A percentile compares a stretch with the other conserved stretches of the same genome.
Conservation (phyloP, 2,888 invertebrate genomes). For the Perizoma affinitatum region DNA sequence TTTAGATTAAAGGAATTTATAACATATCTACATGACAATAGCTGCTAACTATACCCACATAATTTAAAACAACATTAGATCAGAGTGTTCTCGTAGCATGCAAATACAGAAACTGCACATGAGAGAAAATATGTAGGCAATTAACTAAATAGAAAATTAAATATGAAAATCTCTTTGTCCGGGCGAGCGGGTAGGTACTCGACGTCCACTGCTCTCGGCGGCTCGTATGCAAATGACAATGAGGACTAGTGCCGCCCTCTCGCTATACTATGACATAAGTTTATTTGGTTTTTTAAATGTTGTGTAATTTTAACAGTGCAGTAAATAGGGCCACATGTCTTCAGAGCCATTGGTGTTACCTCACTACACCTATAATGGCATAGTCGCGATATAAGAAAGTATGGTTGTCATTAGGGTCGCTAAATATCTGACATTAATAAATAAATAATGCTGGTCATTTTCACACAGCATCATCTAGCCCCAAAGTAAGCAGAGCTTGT, state of each 20-base stretch:
- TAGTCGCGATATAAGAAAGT: too few relatives aligned
- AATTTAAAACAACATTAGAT: constrained; percentile 3
- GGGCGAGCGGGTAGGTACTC: constrained; percentile 44
- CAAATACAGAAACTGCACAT: constrained; percentile 56
- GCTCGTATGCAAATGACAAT: constrained; percentile 68
- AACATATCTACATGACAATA: background rate
- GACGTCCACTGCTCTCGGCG: constrained; percentile 40
- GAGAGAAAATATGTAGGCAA: constrained; percentile 65
- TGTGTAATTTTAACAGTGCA: background rate
- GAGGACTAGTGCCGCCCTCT: constrained; percentile 58
- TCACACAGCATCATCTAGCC: too few relatives aligned
- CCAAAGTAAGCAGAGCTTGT: too few relatives aligned
- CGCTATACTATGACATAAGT: constrained; percentile 13
- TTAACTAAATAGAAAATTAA: constrained; percentile 77
- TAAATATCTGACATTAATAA: too few relatives aligned
- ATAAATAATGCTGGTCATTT: too few relatives aligned
- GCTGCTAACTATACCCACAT: background rate
- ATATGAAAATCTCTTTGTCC: constrained; percentile 74
- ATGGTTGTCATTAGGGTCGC: too few relatives aligned
- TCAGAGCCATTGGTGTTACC: too few relatives aligned
- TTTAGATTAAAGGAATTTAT: constrained; percentile 5
- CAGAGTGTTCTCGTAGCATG: constrained; percentile 47
- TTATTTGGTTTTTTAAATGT: constrained; percentile 38
- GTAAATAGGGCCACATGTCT: too few relatives aligned
- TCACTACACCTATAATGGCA: too few relatives aligned